Evolutionary conservation across 2,113 vertebrate genomes (phyloP), one percentile per base, ranked within the genome.

Genomic region (Plestiodon gilberti): DNA sequence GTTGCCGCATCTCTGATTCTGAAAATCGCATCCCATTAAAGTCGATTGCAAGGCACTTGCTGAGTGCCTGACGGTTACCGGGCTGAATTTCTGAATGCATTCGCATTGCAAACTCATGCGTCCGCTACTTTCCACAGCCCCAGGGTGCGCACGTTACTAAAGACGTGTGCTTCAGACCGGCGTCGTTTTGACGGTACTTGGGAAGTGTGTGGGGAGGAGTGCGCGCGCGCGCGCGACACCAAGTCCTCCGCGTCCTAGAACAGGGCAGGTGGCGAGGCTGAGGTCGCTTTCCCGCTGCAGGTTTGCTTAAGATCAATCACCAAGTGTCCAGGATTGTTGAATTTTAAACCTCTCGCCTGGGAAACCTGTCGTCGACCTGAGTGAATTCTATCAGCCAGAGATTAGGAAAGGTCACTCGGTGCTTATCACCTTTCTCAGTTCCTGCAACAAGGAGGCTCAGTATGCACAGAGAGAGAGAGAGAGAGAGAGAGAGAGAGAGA

Each of bases 371-470:
- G 87, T 89, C 82, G 87, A 48, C 89, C 84, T 18, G n/a, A 6
- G 65, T 87, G 91, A 88, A 80, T 87, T 43, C 84, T 92, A 90
- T 84, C 82, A 82, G 85, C 64, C 83, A 85, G 78, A 89, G 90
- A 89, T 89, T 91, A 91, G 87, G 48, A 85, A 77, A 86, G 86
- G 87, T 75, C 83, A 43, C 82, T 13, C 30, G 70, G 1, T 23
- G 40, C 77, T 91, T 91, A 91, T 86, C 90, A 25, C 84, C 22
- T 78, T 33, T 30, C 65, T 81, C 76, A 52, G 85, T 78, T 78
- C 81, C 79, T 83, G 64, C 48, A 43, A 30, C 64, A 43, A 48
- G 38, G 55, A 77, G 67, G 22, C 40, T 35, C 35, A 69, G 73
- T 35, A 20, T 61, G 64, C 74, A 78, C 61, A 70, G 35, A 83